Conservation (phyloP, 2,888 invertebrate species). For the Apotomis turbidana region DNA sequence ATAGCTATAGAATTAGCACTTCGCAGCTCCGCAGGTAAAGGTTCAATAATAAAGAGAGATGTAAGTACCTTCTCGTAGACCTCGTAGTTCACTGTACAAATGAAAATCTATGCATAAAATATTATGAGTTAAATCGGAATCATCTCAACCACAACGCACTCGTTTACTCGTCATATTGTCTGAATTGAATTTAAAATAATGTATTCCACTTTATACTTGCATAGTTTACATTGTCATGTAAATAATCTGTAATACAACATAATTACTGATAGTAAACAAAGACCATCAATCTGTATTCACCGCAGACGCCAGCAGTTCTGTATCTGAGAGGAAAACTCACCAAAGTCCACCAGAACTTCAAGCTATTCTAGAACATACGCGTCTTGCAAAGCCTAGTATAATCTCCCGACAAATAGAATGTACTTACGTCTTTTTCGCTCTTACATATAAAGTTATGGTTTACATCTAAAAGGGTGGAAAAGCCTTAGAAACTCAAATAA, state of each 20-base stretch:
- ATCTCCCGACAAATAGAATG: neutral
- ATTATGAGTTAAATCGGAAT: too few species aligned
- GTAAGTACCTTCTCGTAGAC: too few species aligned
- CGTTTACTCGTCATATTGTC: neutral
- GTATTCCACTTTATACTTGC: neutral
- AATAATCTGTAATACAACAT: conserved; percentile 27
- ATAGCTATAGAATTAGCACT: too few species aligned
- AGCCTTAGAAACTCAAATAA: too few species aligned
- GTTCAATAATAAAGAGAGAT: too few species aligned
- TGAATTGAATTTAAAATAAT: neutral
- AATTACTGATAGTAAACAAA: conserved; percentile 38
- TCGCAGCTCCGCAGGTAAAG: too few species aligned
- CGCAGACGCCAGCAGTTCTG: conserved; percentile 13
- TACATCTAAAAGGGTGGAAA: neutral
- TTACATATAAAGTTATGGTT: neutral
- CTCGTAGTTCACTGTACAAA: too few species aligned
- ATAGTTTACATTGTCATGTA: conserved; percentile 17
- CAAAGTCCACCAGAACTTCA: neutral
- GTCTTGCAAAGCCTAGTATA: neutral
- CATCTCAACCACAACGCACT: neutral
- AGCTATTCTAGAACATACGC: neutral
- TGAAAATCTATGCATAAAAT: too few species aligned
- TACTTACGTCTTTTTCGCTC: neutral
- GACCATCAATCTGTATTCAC: conserved; percentile 40
- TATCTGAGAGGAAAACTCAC: neutral